Evolutionary conservation across 2,888 invertebrate species (phyloP), one percentile per base, ranked within the genome.

Genomic region (Glaucopsyche alexis): DNA sequence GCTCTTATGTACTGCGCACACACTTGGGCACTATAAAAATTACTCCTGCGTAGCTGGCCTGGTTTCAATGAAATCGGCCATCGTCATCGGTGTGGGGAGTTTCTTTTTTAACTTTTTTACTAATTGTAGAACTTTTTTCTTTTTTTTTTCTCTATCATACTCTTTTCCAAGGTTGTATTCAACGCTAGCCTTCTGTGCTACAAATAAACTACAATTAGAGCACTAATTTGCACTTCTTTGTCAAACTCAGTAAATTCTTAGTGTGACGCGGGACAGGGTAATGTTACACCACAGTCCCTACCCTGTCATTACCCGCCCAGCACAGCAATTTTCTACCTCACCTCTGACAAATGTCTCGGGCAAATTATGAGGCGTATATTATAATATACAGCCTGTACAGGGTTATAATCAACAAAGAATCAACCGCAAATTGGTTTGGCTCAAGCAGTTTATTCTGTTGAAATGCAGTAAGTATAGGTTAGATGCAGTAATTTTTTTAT

Each of bases 301-400:
- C 78, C 77, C 80, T 76, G 75, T 75, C 78, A 80, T 80, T 80
- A 78, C 71, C 72, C 71, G 73, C 72, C 73, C 74, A 71, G 74
- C 77, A 71, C 77, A 76, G 77, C 77, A 80, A 79, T 80, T 78
- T 78, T 76, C 76, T 76, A 76, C 78, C 78, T 76, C 76, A 77
- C 78, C 80, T 77, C 79, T 78, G 78, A 77, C 79, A 77, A 77
- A 77, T 72, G 72, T 67, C 67, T 19, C 50, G 52, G 66, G 50
- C 50, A 50, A 72, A 72, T 72, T 72, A 72, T 72, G 52, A 67
- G 67, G 50, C 50, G 66, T 72, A 65, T 38, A 49, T 49, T 72
- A 65, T 72, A 49, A 47, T 67, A 47, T 13, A 47, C 47, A 49
- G 60, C 13, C 60, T 29, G 60, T 13, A 60, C 60, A 38, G 60